Conservation (phyloP, 1,140 invertebrate genomes). For the Capitella teleta region DNA sequence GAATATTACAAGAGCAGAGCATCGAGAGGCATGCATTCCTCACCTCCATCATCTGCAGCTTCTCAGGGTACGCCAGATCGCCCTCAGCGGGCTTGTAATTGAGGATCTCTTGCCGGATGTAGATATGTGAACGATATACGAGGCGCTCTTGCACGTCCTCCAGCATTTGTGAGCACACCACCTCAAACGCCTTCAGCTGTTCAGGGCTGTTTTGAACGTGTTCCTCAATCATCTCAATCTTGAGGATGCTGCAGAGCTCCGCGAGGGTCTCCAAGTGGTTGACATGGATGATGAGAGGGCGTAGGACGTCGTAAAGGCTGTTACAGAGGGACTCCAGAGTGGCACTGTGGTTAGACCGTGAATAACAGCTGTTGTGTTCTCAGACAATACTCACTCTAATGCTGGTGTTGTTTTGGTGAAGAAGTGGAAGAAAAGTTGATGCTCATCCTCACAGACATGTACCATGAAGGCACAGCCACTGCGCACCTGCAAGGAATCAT, state of each 20-base stretch:
- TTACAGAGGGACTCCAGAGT: conserved; percentile 75
- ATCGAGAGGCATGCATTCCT: too few relatives aligned
- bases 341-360: conserved; percentile 27
- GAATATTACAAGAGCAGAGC: too few relatives aligned
- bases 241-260: conserved; percentile 87
- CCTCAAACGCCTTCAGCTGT: conserved; percentile 62
- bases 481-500: conserved; percentile 47
- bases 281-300: conserved; percentile 93
- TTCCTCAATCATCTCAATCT: conserved; percentile 84
- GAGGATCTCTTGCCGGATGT: conserved; percentile 81
- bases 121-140: conserved; percentile 89
- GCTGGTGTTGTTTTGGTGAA: conserved; percentile 57
- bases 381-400: conserved; percentile 57
- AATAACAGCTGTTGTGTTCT: too few relatives aligned
- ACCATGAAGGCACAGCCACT: conserved; percentile 79
- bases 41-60: conserved; percentile 83
- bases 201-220: conserved; percentile 69
- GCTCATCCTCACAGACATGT: conserved; percentile 84
- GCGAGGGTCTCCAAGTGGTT: conserved; percentile 95
- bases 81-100: conserved; percentile 72
- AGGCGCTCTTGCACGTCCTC: conserved; percentile 94
- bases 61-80: conserved; percentile 94
- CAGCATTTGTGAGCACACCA: conserved; percentile 70
- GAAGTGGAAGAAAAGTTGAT: conserved; percentile 78
- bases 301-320: conserved; percentile 78